phyloP scores from a whole-genome alignment of 1,140 invertebrate species.

The Cotesia chilonis region DNA sequence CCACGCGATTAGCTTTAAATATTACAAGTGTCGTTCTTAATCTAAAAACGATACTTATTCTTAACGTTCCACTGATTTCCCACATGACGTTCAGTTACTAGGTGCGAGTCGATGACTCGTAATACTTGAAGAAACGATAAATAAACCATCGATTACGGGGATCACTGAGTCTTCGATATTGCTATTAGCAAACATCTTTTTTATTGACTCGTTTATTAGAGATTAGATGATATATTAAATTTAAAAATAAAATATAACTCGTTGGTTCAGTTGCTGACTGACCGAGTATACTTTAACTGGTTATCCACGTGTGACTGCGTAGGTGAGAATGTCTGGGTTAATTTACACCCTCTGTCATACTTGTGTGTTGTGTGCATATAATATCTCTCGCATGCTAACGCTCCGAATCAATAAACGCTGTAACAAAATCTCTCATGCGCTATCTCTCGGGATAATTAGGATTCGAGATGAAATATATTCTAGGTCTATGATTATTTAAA shows the following conservation, averaged over 20 bases:
- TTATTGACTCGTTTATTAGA: no score
- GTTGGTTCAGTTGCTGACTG: no score
- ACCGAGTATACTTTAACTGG: no score
- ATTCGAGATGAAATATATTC: not conserved
- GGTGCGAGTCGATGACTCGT: not conserved
- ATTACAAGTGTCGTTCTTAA: not conserved
- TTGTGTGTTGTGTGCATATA: not conserved
- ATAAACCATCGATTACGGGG: not conserved
- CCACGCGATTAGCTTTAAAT: no score
- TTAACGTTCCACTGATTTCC: not conserved
- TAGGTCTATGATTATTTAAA: not conserved
- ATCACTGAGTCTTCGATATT: not conserved
- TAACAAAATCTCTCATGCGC: slow-evolving; percentile 15
- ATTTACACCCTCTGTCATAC: not conserved
- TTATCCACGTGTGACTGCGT: not conserved
- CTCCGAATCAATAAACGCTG: slow-evolving; percentile 18
- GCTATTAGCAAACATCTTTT: no score
- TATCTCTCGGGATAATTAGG: slow-evolving; percentile 10
- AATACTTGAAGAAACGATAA: not conserved
- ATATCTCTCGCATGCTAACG: not conserved
- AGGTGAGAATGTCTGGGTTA: not conserved
- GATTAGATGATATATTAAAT: no score
- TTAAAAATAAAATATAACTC: no score
- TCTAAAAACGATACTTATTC: not conserved
- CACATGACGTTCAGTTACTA: not conserved